Conservation (phyloP, 2,888 invertebrate genomes). For the Agonopterix alstromeriana region DNA sequence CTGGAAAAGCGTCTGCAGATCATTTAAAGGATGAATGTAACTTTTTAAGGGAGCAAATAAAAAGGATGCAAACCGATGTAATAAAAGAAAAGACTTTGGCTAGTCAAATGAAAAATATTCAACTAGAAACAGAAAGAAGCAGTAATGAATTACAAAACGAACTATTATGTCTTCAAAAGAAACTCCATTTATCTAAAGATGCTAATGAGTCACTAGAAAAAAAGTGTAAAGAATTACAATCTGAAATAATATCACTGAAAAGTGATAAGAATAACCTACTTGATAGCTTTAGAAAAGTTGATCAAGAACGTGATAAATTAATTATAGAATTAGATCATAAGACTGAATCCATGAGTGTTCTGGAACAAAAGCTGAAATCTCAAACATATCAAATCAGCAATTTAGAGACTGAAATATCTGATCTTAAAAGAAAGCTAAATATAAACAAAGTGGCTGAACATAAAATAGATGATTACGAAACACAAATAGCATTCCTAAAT, state of each 20-base stretch:
- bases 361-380: slow-evolving; percentile 80
- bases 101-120: slow-evolving; percentile 79
- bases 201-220: slow-evolving; percentile 75
- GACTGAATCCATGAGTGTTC: slow-evolving; percentile 79
- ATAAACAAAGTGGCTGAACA: slow-evolving; percentile 65
- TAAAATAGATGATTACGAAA: slow-evolving; percentile 62
- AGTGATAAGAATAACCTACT: slow-evolving; percentile 80
- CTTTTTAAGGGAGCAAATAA: slow-evolving; percentile 62
- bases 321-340: slow-evolving; percentile 83
- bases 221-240: slow-evolving; percentile 75
- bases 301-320: slow-evolving; percentile 83
- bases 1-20: slow-evolving; percentile 59
- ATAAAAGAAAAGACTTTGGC: slow-evolving; percentile 67
- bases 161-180: slow-evolving; percentile 78
- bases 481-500: slow-evolving; percentile 76
- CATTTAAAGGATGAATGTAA: slow-evolving; percentile 62
- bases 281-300: slow-evolving; percentile 78
- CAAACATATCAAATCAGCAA: slow-evolving; percentile 74
- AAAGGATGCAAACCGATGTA: slow-evolving; percentile 62
- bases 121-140: slow-evolving; percentile 86
- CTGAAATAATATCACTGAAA: slow-evolving; percentile 77
- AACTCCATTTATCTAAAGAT: slow-evolving; percentile 78
- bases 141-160: slow-evolving; percentile 82
- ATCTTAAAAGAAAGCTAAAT: slow-evolving; percentile 73
- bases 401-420: slow-evolving; percentile 72